Conservation (phyloP, 64 coral and sea anemone species). For the Catalaphyllia jardinei region DNA sequence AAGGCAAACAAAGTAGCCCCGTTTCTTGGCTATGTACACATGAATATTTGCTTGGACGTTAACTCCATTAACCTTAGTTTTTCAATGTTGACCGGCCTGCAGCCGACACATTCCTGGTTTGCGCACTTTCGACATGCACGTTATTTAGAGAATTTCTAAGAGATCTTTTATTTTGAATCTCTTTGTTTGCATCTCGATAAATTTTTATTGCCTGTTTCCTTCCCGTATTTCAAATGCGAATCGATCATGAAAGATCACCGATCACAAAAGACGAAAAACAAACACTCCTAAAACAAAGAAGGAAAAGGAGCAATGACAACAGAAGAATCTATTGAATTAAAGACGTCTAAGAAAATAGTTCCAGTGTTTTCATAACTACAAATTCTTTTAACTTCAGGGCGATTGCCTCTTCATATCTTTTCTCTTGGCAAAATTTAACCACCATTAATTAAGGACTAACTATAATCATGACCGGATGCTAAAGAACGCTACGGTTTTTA, state of each 20-base stretch:
- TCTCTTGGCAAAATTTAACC: no score
- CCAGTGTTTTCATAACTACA: background rate
- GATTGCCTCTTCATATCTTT: no score
- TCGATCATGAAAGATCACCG: background rate
- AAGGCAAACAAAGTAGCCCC: conserved; percentile 2
- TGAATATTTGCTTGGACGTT: background rate
- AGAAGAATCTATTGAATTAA: conserved; percentile 19
- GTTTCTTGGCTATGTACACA: conserved; percentile 2
- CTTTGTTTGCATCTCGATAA: background rate
- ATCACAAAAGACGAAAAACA: background rate
- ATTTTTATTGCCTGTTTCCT: background rate
- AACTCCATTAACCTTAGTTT: background rate
- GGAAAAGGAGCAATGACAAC: background rate
- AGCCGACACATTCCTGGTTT: background rate
- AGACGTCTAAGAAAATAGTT: background rate
- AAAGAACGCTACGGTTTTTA: no score
- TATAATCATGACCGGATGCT: no score
- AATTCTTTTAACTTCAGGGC: background rate
- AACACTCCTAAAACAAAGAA: background rate
- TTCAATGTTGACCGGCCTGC: background rate
- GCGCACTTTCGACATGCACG: background rate
- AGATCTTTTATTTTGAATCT: background rate
- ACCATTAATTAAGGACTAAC: no score
- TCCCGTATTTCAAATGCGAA: no score
- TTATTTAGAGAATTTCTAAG: background rate